Evolutionary conservation across 2,888 invertebrate genomes (phyloP), one percentile per base, ranked within the genome.

Genomic region (Sarcophaga variegata): DNA sequence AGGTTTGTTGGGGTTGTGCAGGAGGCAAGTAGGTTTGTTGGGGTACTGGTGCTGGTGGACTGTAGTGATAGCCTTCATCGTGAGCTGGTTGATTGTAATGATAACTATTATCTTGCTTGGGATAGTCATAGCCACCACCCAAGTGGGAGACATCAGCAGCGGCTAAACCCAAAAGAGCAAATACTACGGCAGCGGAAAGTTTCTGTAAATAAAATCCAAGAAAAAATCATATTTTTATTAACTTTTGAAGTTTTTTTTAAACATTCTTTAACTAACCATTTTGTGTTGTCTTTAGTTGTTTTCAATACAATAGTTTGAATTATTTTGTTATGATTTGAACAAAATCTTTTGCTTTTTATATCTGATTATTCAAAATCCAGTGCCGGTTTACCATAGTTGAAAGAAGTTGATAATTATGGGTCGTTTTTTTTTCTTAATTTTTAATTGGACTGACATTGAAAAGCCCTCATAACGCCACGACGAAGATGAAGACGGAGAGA

Each of bases 81-180:
- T 84, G 79, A 10, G 37, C 47, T 0, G 79, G 88, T 69, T 78
- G 74, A 20, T 59, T 63, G 12, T 79, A 83, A 12, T 59, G 49
- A 54, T 79, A 83, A n/a, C 74, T 69, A 22, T 74, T 66, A 59
- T 85, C 78, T 5, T 82, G 45, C 62, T 71, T 74, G 3, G 67
- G 69, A 47, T 84, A 85, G 62, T 81, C 62, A 82, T 86, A 81
- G 75, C 63, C 82, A 67, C 72, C 74, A 45, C 22, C 54, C 25
- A 89, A 81, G 12, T 89, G 88, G 3, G 88, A 88, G 0, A 89
- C 89, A 87, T 89, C 89, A 69, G 88, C 89, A 54, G 88, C 84
- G n/a, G 86, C 88, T 4, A 66, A 78, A 11, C 88, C 88, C 59
- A 89, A 60, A 20, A 90, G 12, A 47, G 83, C 82, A 69, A 88